phyloP scores from a whole-genome alignment of 2,888 invertebrate genomes.

The Macaria notata region DNA sequence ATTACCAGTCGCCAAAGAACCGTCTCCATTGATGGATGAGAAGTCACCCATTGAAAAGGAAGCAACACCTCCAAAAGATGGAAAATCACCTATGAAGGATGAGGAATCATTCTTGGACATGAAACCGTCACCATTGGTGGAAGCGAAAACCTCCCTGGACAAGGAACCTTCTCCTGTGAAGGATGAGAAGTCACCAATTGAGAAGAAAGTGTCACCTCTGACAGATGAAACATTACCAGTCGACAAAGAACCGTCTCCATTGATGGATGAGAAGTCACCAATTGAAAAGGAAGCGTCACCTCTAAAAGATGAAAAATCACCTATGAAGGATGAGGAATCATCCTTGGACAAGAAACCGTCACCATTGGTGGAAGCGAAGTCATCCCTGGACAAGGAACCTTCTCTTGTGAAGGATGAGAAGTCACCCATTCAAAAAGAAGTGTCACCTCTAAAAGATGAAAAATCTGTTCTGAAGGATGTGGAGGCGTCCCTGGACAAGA shows the following conservation, averaged over 20 bases:
- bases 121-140: neutral
- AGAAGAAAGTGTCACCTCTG: neutral
- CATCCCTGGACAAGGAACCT: conserved; percentile 1
- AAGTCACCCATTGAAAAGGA: neutral
- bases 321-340: neutral
- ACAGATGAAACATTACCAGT: neutral
- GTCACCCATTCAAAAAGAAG: neutral
- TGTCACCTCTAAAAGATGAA: neutral
- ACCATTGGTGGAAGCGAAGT: neutral
- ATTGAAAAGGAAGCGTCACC: neutral
- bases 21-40: no score
- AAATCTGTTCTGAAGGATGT: neutral
- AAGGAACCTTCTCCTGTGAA: neutral
- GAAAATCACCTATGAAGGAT: neutral
- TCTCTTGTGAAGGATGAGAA: neutral
- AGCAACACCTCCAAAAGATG: neutral
- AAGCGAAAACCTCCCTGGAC: neutral
- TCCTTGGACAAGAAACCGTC: neutral
- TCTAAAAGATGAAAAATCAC: neutral
- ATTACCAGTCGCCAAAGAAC: no score
- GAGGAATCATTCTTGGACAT: neutral
- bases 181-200: neutral
- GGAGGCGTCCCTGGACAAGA: no score
- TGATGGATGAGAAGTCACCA: neutral
- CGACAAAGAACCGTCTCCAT: neutral